These are phyloP conservation scores for Laticauda laticaudata DNA, from an alignment of 2,113 vertebrate genomes.

Conservation along the genomic window DNA sequence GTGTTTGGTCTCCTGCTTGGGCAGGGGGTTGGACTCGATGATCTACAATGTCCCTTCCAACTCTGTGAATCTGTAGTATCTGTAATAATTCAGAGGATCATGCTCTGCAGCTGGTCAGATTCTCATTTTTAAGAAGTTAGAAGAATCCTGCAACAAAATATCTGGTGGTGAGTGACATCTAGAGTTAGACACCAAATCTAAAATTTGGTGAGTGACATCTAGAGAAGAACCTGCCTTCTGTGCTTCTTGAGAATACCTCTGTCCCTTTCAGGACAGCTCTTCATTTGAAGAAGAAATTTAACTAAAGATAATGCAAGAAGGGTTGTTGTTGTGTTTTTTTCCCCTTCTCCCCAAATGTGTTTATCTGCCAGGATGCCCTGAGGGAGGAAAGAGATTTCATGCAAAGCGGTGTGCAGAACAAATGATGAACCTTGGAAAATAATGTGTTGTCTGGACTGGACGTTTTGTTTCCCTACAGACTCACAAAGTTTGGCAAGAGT, in stretches of 20 bases:
- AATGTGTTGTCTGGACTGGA: conserved; percentile 6
- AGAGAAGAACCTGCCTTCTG: neutral
- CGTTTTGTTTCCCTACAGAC: conserved; percentile 1
- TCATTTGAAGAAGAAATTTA: neutral
- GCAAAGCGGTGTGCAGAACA: neutral
- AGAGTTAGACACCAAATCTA: too few species aligned
- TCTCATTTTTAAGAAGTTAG: neutral
- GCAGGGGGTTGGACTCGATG: too few species aligned
- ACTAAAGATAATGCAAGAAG: neutral
- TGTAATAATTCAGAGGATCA: neutral
- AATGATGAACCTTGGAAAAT: neutral
- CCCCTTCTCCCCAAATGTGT: neutral
- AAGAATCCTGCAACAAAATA: neutral
- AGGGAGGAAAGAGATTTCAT: neutral
- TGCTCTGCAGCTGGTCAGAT: neutral
- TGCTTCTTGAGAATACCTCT: neutral
- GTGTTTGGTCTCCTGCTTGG: too few species aligned
- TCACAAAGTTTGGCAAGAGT: neutral
- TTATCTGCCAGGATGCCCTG: neutral
- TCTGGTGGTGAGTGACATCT: neutral
- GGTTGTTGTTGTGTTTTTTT: neutral
- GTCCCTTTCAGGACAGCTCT: neutral
- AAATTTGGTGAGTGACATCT: neutral
- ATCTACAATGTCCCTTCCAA: too few species aligned
- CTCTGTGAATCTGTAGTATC: too few species aligned